Evolutionary conservation across 2,888 invertebrate species (phyloP).

Genomic region (Drosophila meridionalis): DNA sequence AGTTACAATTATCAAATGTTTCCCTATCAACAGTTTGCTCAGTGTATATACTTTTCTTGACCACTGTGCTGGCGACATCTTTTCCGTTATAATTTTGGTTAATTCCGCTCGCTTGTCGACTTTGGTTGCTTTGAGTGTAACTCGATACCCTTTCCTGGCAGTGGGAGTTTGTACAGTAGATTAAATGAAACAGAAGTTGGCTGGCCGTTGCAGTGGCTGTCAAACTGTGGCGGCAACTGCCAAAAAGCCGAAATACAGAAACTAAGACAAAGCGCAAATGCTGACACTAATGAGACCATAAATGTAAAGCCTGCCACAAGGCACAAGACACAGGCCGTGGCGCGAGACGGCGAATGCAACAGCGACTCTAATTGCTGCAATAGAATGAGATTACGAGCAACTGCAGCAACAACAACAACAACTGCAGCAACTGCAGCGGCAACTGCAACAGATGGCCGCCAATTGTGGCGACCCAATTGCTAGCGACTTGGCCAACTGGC

Average conservation of each 20-base stretch:
- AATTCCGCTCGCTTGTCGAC: conserved; percentile 7
- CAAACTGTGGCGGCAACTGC: conserved; percentile 29
- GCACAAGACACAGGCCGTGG: conserved; percentile 39
- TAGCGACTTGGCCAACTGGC: conserved; percentile 60
- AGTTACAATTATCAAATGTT: background rate
- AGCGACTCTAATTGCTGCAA: conserved; percentile 74
- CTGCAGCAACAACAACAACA: conserved; percentile 34
- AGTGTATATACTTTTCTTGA: background rate
- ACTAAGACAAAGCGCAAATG: conserved; percentile 36
- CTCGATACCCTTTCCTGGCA: conserved; percentile 46
- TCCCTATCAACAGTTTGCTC: background rate
- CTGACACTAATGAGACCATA: conserved; percentile 76
- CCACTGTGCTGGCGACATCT: conserved; percentile 46
- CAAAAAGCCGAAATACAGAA: conserved; percentile 36
- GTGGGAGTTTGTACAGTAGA: conserved; percentile 40
- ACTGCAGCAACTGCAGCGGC: conserved; percentile 3
- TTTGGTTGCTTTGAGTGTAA: conserved; percentile 38
- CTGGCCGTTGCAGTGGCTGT: conserved; percentile 12
- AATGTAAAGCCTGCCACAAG: conserved; percentile 58
- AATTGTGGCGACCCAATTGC: conserved; percentile 72
- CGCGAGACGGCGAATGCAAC: conserved; percentile 46
- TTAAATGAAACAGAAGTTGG: conserved; percentile 19
- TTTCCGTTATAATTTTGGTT: conserved; percentile 49
- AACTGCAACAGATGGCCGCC: conserved; percentile 70
- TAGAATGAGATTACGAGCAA: conserved; percentile 69